Percentiles rank a stretch among this genome's conserved stretches.
Conservation (phyloP, 2,888 invertebrate genomes). For the Polyommatus iphigenia region DNA sequence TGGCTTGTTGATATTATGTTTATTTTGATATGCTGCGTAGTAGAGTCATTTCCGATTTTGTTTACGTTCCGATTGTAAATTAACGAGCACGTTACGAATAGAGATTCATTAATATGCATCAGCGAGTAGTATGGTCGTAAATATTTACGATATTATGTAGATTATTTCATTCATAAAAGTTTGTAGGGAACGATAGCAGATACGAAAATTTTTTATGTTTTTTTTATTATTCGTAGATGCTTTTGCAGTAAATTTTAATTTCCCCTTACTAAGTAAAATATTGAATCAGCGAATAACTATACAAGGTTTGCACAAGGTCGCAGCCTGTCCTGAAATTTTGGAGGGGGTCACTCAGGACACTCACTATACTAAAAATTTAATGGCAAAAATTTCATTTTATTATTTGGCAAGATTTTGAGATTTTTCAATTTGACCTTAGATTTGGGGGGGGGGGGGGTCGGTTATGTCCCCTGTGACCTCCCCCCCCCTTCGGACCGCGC, state of each 20-base stretch:
- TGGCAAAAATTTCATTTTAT: no score
- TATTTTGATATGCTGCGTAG: background rate
- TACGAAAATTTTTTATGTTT: background rate
- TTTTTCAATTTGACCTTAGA: no score
- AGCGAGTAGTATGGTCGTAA: background rate
- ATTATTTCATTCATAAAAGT: slow-evolving; percentile 24
- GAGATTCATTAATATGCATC: background rate
- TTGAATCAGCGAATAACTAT: background rate
- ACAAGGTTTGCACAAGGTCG: no score
- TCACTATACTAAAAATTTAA: no score
- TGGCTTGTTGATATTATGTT: background rate
- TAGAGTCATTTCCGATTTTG: background rate
- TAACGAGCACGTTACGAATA: slow-evolving; percentile 16
- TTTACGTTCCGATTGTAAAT: background rate
- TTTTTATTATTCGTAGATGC: no score
- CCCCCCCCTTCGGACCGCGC: no score
- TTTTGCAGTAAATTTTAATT: slow-evolving; percentile 5
- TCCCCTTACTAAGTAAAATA: background rate
- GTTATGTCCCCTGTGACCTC: no score
- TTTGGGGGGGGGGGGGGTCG: no score
- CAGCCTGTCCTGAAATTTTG: no score
- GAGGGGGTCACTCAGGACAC: no score
- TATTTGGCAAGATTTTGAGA: no score
- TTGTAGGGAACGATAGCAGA: background rate
- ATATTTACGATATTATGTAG: background rate